Conservation (phyloP, 2,113 vertebrate genomes). For the Bubo blakistoni region DNA sequence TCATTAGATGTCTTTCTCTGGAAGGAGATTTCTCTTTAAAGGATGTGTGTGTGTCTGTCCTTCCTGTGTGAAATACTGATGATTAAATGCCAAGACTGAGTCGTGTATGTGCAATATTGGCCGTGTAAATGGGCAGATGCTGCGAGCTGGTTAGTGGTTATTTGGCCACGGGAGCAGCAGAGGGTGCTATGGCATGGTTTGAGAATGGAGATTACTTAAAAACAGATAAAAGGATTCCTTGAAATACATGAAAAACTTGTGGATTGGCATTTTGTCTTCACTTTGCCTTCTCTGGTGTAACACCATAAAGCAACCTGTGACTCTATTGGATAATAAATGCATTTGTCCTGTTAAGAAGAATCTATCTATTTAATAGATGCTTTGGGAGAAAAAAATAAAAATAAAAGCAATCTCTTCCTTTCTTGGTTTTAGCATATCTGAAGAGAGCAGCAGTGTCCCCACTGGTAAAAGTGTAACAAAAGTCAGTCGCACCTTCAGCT, state of each 20-base stretch:
- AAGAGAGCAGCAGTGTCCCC: slow-evolving; percentile 78
- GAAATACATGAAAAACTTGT: background rate
- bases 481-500: slow-evolving; percentile 98
- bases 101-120: background rate
- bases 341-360: background rate
- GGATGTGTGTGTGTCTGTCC: background rate
- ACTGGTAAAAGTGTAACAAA: slow-evolving; percentile 83
- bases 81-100: background rate
- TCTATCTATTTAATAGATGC: background rate
- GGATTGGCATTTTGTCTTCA: background rate
- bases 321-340: background rate
- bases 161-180: background rate
- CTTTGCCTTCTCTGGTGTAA: background rate
- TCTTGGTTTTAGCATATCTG: slow-evolving; percentile 81
- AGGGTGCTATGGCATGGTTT: background rate
- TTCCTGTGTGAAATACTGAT: background rate
- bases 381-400: background rate
- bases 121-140: background rate
- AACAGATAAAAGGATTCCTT: background rate
- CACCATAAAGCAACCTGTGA: background rate
- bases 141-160: background rate
- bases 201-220: background rate
- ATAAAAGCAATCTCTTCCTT: background rate
- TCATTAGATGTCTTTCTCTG: background rate
- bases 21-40: background rate